These are phyloP conservation scores for Leptinotarsa juncta DNA, from an alignment of 2,888 invertebrate genomes.

Conservation along the genomic window DNA sequence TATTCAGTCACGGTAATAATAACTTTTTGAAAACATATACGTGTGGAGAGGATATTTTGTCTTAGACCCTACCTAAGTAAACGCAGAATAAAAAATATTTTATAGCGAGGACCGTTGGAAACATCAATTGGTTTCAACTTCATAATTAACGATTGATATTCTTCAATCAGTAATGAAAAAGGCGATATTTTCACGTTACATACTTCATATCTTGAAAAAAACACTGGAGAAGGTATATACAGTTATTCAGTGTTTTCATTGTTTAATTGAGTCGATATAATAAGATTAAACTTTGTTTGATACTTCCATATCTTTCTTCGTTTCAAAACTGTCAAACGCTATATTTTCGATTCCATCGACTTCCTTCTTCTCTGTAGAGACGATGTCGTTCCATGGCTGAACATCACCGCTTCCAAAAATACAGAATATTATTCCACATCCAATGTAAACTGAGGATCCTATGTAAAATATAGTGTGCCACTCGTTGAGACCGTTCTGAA, in stretches of 20 bases:
- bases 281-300: neutral
- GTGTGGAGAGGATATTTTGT: no score
- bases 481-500: slow-evolving; percentile 80
- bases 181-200: no score
- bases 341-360: slow-evolving; percentile 44
- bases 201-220: no score
- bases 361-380: slow-evolving; percentile 24
- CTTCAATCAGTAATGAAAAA: no score
- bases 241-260: neutral
- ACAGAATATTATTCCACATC: slow-evolving; percentile 77
- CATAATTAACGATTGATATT: no score
- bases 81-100: no score
- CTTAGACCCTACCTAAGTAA: no score
- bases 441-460: slow-evolving; percentile 77
- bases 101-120: no score
- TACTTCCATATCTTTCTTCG: slow-evolving; percentile 18
- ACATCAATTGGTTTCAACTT: no score
- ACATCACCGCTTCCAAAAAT: slow-evolving; percentile 78
- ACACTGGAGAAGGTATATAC: no score
- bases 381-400: slow-evolving; percentile 76
- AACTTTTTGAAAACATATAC: no score
- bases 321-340: slow-evolving; percentile 42
- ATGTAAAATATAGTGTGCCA: slow-evolving; percentile 82
- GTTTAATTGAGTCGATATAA: neutral
- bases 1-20: no score